These are phyloP conservation scores for Mamestra brassicae DNA, from an alignment of 2,888 invertebrate species.

Conservation along the genomic window DNA sequence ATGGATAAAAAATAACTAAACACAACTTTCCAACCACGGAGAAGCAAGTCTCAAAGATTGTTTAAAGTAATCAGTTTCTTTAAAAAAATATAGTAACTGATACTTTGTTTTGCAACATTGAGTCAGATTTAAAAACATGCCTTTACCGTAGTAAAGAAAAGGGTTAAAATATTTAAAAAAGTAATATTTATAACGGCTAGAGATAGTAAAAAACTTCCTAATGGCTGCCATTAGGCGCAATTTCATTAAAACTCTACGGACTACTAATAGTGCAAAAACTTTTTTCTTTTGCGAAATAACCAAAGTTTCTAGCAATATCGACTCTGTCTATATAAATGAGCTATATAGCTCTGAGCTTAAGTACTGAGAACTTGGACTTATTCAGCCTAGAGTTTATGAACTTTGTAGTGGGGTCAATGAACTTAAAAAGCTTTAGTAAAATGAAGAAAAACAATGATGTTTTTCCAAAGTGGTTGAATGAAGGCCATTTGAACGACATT, in stretches of 20 bases:
- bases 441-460: neutral
- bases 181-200: slow-evolving; percentile 13
- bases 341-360: slow-evolving; percentile 25
- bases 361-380: slow-evolving; percentile 23
- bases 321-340: slow-evolving; percentile 22
- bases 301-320: slow-evolving; percentile 36
- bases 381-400: slow-evolving; percentile 25
- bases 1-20: too few species aligned
- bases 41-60: neutral
- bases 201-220: slow-evolving; percentile 9
- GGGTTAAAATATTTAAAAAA: neutral
- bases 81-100: neutral
- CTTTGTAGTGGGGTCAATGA: slow-evolving; percentile 16
- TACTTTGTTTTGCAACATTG: neutral
- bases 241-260: slow-evolving; percentile 49
- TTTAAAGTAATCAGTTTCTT: neutral
- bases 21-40: too few species aligned
- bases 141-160: neutral
- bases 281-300: slow-evolving; percentile 35
- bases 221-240: slow-evolving; percentile 25
- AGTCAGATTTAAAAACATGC: neutral
- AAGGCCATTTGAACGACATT: neutral
- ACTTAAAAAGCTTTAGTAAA: neutral
- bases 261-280: slow-evolving; percentile 25
- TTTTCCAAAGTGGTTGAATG: neutral